A percentile compares a stretch with the other conserved stretches of the same genome.
These are phyloP conservation scores for Gallinago jamesoni DNA, from an alignment of 2,113 vertebrate genomes.

Conservation along the genomic window DNA sequence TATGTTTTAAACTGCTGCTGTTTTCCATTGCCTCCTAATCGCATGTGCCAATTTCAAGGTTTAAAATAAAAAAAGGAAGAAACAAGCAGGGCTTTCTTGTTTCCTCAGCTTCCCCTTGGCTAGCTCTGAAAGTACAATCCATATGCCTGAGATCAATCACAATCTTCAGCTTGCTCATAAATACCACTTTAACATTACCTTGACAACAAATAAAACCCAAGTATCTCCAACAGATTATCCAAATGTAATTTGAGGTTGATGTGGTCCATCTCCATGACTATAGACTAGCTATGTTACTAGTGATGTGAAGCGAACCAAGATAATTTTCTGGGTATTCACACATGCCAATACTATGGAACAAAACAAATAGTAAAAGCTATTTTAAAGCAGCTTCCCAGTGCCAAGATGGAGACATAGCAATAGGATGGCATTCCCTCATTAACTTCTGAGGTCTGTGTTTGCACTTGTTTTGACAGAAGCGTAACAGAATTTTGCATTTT, in stretches of 20 bases:
- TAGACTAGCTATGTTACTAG: background rate
- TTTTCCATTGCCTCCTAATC: background rate
- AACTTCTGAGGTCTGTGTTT: background rate
- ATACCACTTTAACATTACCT: background rate
- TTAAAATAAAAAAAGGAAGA: background rate
- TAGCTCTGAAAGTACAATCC: background rate
- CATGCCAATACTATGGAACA: background rate
- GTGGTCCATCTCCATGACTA: background rate
- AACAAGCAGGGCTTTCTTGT: background rate
- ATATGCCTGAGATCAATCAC: background rate
- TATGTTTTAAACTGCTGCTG: background rate
- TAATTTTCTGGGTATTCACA: background rate
- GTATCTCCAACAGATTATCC: background rate
- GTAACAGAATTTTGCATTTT: background rate
- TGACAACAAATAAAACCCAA: background rate
- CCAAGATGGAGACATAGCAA: background rate
- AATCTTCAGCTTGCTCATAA: background rate
- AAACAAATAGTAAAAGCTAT: background rate
- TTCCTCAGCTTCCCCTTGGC: background rate
- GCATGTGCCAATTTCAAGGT: background rate
- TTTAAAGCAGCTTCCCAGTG: background rate
- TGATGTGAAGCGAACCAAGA: background rate
- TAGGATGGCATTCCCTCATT: background rate
- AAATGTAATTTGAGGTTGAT: background rate
- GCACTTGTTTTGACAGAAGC: background rate